Conservation (phyloP, 1,140 invertebrate genomes). For the Subanguina moxae region DNA sequence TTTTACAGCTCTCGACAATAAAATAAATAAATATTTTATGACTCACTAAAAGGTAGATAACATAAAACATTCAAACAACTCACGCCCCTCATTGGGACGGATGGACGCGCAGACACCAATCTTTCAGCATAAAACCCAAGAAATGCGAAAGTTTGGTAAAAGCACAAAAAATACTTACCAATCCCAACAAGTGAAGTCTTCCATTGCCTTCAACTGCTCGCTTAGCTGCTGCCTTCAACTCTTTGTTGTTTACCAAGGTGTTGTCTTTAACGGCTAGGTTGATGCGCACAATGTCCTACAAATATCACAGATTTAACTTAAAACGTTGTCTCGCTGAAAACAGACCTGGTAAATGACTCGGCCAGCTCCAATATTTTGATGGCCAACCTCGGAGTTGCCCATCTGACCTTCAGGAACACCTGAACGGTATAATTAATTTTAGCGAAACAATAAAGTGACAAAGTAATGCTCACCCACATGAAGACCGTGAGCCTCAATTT, state of each 20-base stretch:
- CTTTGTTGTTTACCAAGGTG: slow-evolving; percentile 58
- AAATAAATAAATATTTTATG: too few relatives aligned
- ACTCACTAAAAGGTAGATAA: too few relatives aligned
- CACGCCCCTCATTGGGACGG: too few relatives aligned
- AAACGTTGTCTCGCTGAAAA: background rate
- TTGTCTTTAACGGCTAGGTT: slow-evolving; percentile 61
- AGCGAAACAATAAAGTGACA: slow-evolving; percentile 38
- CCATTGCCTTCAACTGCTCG: slow-evolving; percentile 59
- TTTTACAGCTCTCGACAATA: too few relatives aligned
- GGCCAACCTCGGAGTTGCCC: slow-evolving; percentile 65
- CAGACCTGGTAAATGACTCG: slow-evolving; percentile 63
- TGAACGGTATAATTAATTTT: too few relatives aligned
- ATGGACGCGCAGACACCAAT: too few relatives aligned
- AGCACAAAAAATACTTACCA: slow-evolving; percentile 41
- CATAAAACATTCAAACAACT: too few relatives aligned
- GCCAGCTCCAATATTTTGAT: slow-evolving; percentile 64
- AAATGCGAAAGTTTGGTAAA: too few relatives aligned
- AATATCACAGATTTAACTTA: background rate
- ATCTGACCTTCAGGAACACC: slow-evolving; percentile 63
- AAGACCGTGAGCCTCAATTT: slow-evolving; percentile 62
- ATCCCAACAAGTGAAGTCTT: slow-evolving; percentile 61
- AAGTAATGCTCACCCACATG: too few relatives aligned
- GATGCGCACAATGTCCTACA: slow-evolving; percentile 62
- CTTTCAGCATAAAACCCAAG: too few relatives aligned
- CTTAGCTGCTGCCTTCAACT: slow-evolving; percentile 58